Percentiles rank a stretch among this genome's conserved stretches.
phyloP scores from a whole-genome alignment of 2,797 vertebrate species.

The Hipposideros larvatus region DNA sequence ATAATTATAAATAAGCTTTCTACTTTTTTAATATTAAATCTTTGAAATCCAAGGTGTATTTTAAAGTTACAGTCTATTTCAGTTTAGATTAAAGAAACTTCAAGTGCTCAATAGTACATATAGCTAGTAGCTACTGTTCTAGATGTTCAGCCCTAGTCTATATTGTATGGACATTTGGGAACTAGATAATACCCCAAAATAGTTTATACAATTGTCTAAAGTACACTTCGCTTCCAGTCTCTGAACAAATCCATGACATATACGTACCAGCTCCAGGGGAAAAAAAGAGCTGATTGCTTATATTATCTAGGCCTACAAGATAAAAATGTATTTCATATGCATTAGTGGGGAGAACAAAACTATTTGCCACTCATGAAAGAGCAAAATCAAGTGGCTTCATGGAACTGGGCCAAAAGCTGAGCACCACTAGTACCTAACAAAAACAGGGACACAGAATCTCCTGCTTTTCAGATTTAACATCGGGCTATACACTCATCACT shows the following conservation, averaged over 20 bases:
- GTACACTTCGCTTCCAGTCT: not conserved
- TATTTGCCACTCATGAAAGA: not conserved
- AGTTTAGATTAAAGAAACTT: constrained; percentile 16
- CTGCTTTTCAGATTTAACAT: not conserved
- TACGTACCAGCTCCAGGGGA: not conserved
- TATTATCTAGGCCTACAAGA: not conserved
- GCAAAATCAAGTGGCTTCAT: not conserved
- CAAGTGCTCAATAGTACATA: not conserved
- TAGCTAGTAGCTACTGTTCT: not conserved
- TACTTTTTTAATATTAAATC: not conserved
- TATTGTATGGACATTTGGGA: not conserved
- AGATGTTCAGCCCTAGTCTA: not conserved
- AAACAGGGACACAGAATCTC: not conserved
- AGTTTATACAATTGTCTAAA: not conserved
- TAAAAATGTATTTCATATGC: not conserved
- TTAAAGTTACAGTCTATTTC: not conserved
- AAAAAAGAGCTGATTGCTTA: not conserved
- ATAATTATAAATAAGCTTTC: not conserved
- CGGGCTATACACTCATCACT: not conserved
- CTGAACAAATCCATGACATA: not conserved
- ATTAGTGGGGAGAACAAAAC: not conserved
- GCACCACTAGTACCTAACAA: not conserved
- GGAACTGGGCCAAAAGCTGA: not conserved
- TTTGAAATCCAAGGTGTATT: not conserved
- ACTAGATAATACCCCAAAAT: not conserved